These are phyloP conservation scores for Quiscalus mexicanus DNA, from an alignment of 2,113 vertebrate genomes.

Conservation along the genomic window DNA sequence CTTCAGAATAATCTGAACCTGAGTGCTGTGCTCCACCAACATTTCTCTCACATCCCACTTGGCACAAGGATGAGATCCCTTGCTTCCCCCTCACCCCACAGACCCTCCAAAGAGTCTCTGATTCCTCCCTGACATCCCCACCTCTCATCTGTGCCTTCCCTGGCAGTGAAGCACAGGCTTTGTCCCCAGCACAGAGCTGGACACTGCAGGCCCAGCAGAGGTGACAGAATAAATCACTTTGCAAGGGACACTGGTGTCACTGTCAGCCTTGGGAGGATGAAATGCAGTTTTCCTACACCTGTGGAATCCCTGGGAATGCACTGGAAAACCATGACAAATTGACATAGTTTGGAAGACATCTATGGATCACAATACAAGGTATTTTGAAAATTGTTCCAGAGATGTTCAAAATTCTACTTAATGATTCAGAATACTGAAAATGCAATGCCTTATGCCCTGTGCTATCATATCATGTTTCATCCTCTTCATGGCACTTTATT, in stretches of 20 bases:
- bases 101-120: not conserved
- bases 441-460: not conserved
- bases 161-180: not conserved
- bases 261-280: not conserved
- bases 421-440: not conserved
- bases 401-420: not conserved
- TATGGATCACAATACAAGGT: fast-evolving
- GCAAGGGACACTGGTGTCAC: not conserved
- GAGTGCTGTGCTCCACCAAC: not conserved
- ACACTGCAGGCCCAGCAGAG: not conserved
- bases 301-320: not conserved
- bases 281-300: not conserved
- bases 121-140: not conserved
- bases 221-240: not conserved
- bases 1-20: not conserved
- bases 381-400: not conserved
- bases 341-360: fast-evolving
- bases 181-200: not conserved
- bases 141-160: not conserved
- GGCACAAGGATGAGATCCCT: not conserved
- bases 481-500: not conserved
- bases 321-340: not conserved
- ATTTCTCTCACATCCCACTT: not conserved
- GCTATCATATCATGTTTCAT: not conserved
- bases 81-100: not conserved